Evolutionary conservation across 2,797 vertebrate genomes (phyloP), one percentile per base, ranked within the genome.

Genomic region (Peromyscus nudipes): DNA sequence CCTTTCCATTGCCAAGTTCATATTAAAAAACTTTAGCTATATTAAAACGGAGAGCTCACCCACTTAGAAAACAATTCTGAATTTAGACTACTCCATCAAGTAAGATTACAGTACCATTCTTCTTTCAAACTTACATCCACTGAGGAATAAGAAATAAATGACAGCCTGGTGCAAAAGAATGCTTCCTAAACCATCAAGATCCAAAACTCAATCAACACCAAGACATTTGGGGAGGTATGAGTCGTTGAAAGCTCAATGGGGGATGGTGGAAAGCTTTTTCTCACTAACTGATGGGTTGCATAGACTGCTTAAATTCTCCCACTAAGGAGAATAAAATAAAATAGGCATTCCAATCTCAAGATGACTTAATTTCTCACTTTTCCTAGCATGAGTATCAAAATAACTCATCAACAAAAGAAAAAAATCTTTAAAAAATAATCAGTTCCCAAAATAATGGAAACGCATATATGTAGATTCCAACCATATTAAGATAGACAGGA

Each of bases 261-360:
- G 80, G 69, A 92, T 46, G 40, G 43, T 6, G 31, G 62, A 92
- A 65, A 94, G 85, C 84, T 90, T 92, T 67, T 96, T 96, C 86
- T 97, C 83, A 96, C 73, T 89, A 95, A 52, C 82, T 79, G 79
- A 96, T 84, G 65, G 89, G 71, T 65, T 96, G 92, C 95, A 97
- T 10, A 97, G 96, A 97, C 95, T 91, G 81, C 83, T 97, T 95
- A 86, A 97, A 95, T 94, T 94, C 89, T 98, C 96, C 91, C 76
- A 86, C 64, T 31, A 57, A 93, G 95, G 84, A 96, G 60, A 92
- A 87, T 52, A 93, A 73, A 85, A 93, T 87, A 94, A 73, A 85
- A 93, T 84, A 94, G 87, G 37, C 82, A 96, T 83, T 95, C 73
- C 91, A 97, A 94, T 69, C 91, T 96, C 60, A 92, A 95, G 43